Base-by-base conservation (phyloP, 1,140 invertebrate species). In the Drosophila nigrodunni region DNA sequence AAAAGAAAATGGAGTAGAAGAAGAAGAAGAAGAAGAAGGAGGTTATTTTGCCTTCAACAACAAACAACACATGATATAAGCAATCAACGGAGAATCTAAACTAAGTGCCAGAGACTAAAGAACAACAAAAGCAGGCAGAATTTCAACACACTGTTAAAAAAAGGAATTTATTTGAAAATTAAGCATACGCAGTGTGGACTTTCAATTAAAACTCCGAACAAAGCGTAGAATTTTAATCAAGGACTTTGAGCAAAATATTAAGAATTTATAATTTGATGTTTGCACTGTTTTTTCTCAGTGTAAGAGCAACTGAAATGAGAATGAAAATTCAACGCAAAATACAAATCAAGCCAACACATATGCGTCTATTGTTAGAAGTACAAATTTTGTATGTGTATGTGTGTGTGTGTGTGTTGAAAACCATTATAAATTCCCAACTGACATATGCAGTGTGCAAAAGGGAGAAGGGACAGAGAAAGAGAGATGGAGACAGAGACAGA, bases 401-500 rank as follows among this genome's bases (percentile, higher is more conserved):
- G 13, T 35, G 44, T 18, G 55, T 18, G 35, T 18, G 30, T 41
- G 50, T 58, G 64, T 75, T 58, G 59, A 70, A 70, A 75, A 54
- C 82, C 82, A 85, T 85, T 85, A 86, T 81, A 85, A 81, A 86
- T 81, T 85, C 82, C 82, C 82, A 70, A 77, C 59, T 78, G 81
- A 61, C 74, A 62, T 35, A 66, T 74, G 25, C 25, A 30, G 25
- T 5, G 25, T 30, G 25, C 25, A 30, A 30, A 30, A 30, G 25
- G 25, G 25, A 7, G 2, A 7, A 25, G 49, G 6, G 21, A 57
- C 10, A 25, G 8, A 35, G 50, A 34, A 9, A 18, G 6, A 18
- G 52, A 55, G 34, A 21, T 8, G 15, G 43, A 25, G 15, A n/a
- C n/a, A n/a, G n/a, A n/a, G n/a, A n/a, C n/a, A n/a, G n/a, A n/a